Base-by-base conservation (phyloP, 2,888 invertebrate genomes). In the Panorpa germanica region DNA sequence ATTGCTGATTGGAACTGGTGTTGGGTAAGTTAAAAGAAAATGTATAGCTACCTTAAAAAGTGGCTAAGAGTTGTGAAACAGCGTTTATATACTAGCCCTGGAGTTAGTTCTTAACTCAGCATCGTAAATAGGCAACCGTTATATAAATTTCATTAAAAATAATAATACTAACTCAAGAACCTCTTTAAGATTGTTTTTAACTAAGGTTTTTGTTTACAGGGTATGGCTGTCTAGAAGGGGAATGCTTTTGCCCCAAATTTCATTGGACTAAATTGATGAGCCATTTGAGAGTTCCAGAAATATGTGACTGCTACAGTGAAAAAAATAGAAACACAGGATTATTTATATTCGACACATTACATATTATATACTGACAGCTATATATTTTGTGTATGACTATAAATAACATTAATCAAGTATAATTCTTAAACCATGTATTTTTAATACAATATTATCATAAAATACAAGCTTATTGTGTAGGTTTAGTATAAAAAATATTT, bases 1-100 rank as follows among this genome's bases (percentile, higher is more conserved):
- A 5, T 61, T 93, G 37, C 57, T 93, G 40, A 61, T 93, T 36
- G 91, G 91, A 38, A 82, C 90, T 36, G 90, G 91, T 35, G 70
- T 93, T 43, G 91, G 91, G 83, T 86, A 52, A 61, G 61, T 40
- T 14, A 9, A 22, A 20, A n/a, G 9, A 12, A 28, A n/a, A 11
- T 20, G n/a, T 22, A 8, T 12, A 14, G 20, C 11, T 18, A 20
- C 25, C 26, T 10, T 15, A 10, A 14, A 14, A 20, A 20, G 13
- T n/a, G 19, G n/a, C 16, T 6, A 11, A 29, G 4, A 11, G 30
- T 25, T 15, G 16, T 9, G n/a, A 16, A 5, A 9, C 9, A 4
- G n/a, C 15, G 19, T 3, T 9, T 15, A 15, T 17, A 24, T 10
- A 30, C 8, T 25, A 2, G 5, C 26, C 10, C 10, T 27, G n/a